Evolutionary conservation across 2,888 invertebrate species (phyloP).

Genomic region (Pollenia angustigena): DNA sequence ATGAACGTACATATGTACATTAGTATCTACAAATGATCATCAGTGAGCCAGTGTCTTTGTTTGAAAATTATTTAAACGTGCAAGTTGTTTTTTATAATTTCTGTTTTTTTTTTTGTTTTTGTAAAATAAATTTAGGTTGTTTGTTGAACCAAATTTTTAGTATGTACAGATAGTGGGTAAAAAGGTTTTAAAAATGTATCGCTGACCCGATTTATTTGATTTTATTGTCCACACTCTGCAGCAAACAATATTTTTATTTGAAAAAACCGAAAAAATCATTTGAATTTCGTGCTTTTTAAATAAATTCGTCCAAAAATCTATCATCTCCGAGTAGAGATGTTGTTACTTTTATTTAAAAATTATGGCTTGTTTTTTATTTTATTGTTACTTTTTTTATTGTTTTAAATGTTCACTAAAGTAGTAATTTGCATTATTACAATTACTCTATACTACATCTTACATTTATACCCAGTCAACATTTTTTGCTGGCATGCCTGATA

Average conservation of each 20-base stretch:
- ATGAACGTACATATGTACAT: too few relatives aligned
- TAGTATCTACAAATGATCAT: too few relatives aligned
- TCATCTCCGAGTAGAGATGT: background rate
- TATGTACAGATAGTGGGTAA: background rate
- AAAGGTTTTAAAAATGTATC: conserved; percentile 11
- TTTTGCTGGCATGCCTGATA: too few relatives aligned
- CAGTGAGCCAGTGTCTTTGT: background rate
- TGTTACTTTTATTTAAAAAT: background rate
- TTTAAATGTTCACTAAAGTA: conserved; percentile 46
- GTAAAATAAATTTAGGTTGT: conserved; percentile 11
- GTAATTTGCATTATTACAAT: background rate
- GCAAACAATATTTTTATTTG: background rate
- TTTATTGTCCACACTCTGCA: background rate
- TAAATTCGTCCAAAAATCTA: background rate
- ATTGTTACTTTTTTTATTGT: conserved; percentile 1
- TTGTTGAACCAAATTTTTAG: background rate
- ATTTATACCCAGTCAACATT: too few relatives aligned
- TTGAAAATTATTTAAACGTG: conserved; percentile 15
- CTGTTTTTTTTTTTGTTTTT: background rate
- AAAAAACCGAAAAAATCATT: background rate
- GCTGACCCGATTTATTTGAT: conserved; percentile 36
- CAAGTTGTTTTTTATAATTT: conserved; percentile 32
- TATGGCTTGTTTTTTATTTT: background rate
- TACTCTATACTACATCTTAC: too few relatives aligned
- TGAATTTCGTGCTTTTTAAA: background rate